Conservation (phyloP, 2,888 invertebrate genomes). For the Volucella inflata region DNA sequence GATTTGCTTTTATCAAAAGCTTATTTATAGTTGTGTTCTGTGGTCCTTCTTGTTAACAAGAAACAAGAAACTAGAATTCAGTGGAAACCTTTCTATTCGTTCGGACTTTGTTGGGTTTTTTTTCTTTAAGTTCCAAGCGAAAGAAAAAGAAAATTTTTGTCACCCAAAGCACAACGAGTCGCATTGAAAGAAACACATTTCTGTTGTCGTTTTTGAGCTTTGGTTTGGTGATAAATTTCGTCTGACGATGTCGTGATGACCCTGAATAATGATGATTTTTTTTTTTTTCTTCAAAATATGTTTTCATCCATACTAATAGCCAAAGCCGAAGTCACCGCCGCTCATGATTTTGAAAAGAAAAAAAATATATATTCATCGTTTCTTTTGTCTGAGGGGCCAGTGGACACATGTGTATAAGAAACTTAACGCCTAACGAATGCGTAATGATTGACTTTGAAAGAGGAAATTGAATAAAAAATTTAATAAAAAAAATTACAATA, state of each 20-base stretch:
- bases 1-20: not conserved
- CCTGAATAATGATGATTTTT: slow-evolving; percentile 63
- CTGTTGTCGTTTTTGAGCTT: slow-evolving; percentile 35
- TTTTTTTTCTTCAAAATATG: slow-evolving; percentile 9
- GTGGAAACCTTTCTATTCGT: no score
- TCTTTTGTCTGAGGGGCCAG: slow-evolving; percentile 10
- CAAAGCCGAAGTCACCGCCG: not conserved
- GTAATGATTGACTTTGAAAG: slow-evolving; percentile 63
- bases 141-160: slow-evolving; percentile 17
- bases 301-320: slow-evolving; percentile 25
- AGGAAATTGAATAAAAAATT: slow-evolving; percentile 38
- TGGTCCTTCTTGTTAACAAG: slow-evolving; percentile 29
- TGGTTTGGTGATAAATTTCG: slow-evolving; percentile 55
- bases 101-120: no score
- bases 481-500: slow-evolving; percentile 22
- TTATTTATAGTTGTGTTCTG: slow-evolving; percentile 22
- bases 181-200: slow-evolving; percentile 32
- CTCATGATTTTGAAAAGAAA: slow-evolving; percentile 20
- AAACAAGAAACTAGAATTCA: not conserved
- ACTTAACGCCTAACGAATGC: slow-evolving; percentile 56
- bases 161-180: slow-evolving; percentile 4
- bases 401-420: slow-evolving; percentile 10
- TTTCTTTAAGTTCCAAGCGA: not conserved
- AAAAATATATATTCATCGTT: not conserved
- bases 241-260: slow-evolving; percentile 61